Conservation (phyloP, 2,888 invertebrate genomes). For the Gortyna flavago region DNA sequence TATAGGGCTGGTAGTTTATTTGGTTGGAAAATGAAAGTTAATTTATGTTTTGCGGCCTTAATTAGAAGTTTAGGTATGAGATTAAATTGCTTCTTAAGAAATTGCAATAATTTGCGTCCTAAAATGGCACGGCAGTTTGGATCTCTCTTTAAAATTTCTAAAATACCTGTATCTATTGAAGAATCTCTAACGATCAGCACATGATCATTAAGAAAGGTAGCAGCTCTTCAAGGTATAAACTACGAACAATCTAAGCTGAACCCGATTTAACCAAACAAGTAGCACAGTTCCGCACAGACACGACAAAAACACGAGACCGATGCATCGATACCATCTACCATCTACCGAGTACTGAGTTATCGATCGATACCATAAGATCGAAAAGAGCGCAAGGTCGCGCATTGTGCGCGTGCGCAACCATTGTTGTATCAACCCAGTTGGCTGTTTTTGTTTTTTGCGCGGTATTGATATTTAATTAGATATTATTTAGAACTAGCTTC, state of each 20-base stretch:
- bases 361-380: slow-evolving; percentile 60
- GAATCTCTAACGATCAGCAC: background rate
- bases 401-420: slow-evolving; percentile 73
- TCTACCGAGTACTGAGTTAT: slow-evolving; percentile 51
- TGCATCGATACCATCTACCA: slow-evolving; percentile 64
- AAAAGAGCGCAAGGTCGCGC: slow-evolving; percentile 82
- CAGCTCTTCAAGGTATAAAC: slow-evolving; percentile 50
- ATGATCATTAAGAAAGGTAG: slow-evolving; percentile 10
- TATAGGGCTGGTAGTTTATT: slow-evolving; percentile 44
- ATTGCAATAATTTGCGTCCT: slow-evolving; percentile 7
- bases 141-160: background rate
- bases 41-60: slow-evolving; percentile 44
- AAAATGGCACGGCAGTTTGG: background rate
- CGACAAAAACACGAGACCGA: slow-evolving; percentile 57
- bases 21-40: slow-evolving; percentile 52
- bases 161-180: background rate
- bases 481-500: slow-evolving; percentile 57
- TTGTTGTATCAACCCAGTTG: slow-evolving; percentile 73
- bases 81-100: slow-evolving; percentile 30
- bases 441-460: slow-evolving; percentile 64
- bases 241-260: slow-evolving; percentile 31
- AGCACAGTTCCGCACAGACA: slow-evolving; percentile 54
- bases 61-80: slow-evolving; percentile 30
- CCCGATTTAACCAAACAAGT: slow-evolving; percentile 53
- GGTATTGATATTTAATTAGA: slow-evolving; percentile 65